phyloP scores from a whole-genome alignment of 2,113 vertebrate species.

The Ahaetulla prasina region DNA sequence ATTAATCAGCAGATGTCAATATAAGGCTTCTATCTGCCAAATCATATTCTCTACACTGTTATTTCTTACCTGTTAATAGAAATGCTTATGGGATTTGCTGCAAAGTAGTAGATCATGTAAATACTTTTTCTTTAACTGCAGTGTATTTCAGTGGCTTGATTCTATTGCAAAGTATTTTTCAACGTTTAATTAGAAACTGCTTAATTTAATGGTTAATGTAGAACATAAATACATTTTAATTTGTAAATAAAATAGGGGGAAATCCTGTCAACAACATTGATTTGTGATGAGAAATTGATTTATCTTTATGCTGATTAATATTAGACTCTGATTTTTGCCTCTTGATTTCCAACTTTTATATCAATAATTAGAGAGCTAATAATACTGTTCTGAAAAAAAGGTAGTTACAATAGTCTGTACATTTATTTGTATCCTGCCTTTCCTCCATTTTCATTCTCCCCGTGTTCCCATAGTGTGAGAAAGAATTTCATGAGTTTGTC shows the following conservation, averaged over 20 bases:
- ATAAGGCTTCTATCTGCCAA: conserved; percentile 33
- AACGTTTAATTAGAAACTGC: not conserved
- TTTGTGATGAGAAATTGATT: not conserved
- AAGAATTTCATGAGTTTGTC: not conserved
- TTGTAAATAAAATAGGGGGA: not conserved
- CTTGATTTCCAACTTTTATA: not conserved
- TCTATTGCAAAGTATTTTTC: not conserved
- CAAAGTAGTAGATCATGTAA: conserved; percentile 7
- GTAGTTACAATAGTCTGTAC: not conserved
- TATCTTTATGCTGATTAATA: not conserved
- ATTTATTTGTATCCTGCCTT: not conserved
- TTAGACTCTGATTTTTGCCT: not conserved
- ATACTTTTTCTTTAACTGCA: not conserved
- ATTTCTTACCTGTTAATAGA: not conserved
- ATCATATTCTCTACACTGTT: conserved; percentile 29
- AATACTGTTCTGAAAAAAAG: not conserved
- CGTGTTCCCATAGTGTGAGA: not conserved
- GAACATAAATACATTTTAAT: not conserved
- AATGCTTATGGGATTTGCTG: not conserved
- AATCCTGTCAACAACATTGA: not conserved
- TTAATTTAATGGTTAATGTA: not conserved
- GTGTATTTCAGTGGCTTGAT: conserved; percentile 8
- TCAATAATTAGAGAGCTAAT: not conserved
- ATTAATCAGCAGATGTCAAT: conserved; percentile 47
- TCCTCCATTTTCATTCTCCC: not conserved